Percentiles rank a stretch among this genome's conserved stretches.
phyloP scores from a whole-genome alignment of 2,113 vertebrate genomes.

The Hiodon alosoides region DNA sequence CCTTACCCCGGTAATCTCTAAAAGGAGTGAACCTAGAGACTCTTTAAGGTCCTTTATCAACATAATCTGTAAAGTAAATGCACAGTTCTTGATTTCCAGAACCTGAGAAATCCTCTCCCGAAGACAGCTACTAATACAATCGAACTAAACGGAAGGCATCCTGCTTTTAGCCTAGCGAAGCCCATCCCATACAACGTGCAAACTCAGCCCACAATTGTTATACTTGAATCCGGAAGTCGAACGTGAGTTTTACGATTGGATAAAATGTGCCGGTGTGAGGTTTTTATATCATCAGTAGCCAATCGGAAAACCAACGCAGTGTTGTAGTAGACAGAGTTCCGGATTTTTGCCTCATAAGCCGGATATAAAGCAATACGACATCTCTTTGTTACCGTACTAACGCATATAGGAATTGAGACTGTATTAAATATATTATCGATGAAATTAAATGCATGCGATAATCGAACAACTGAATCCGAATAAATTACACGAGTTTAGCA shows the following conservation, averaged over 20 bases:
- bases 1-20: conserved; percentile 10
- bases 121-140: neutral
- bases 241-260: conserved; percentile 8
- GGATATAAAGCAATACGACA: conserved; percentile 22
- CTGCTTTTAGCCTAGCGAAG: conserved; percentile 14
- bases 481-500: neutral
- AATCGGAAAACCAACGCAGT: neutral
- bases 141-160: conserved; percentile 19
- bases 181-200: conserved; percentile 8
- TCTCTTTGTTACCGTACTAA: conserved; percentile 24
- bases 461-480: neutral
- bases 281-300: neutral
- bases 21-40: neutral
- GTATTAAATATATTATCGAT: neutral
- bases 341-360: conserved; percentile 11
- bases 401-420: conserved; percentile 13
- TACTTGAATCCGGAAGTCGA: conserved; percentile 14
- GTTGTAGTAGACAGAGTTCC: conserved; percentile 21
- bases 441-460: neutral
- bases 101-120: neutral
- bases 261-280: too few species aligned
- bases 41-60: neutral
- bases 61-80: neutral
- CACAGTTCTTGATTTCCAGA: conserved; percentile 5
- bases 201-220: conserved; percentile 25